phyloP scores from a whole-genome alignment of 2,113 vertebrate species.

The Aldabrachelys gigantea region DNA sequence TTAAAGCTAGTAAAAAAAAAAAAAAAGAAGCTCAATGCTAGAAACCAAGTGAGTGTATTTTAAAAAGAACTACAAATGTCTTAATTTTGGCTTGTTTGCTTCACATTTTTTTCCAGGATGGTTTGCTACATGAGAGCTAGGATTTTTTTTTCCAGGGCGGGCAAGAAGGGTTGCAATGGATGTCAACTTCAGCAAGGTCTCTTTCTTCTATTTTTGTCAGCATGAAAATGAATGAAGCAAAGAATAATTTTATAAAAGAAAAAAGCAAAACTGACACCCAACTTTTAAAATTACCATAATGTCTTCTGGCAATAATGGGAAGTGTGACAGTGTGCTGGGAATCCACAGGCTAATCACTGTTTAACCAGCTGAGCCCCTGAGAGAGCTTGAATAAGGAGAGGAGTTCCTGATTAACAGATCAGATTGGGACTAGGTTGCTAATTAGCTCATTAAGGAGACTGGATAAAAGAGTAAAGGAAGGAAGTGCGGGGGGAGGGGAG shows the following conservation, averaged over 20 bases:
- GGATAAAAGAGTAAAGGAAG: not conserved
- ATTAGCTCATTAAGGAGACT: not conserved
- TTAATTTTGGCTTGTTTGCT: not conserved
- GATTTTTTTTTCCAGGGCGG: not conserved
- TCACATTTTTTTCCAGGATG: not conserved
- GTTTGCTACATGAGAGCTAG: not conserved
- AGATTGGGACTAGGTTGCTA: not conserved
- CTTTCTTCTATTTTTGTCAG: not conserved
- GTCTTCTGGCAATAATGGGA: not conserved
- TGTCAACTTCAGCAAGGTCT: not conserved
- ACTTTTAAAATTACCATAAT: not conserved
- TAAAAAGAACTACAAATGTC: rapidly evolving
- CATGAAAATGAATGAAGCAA: not conserved
- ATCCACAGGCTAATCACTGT: not conserved
- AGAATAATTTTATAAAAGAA: not conserved
- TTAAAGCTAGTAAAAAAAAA: not conserved
- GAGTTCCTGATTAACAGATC: not conserved
- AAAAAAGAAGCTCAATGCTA: not conserved
- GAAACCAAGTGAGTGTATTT: not conserved
- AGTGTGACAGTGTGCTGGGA: not conserved
- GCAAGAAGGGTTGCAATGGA: not conserved
- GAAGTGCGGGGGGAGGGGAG: not conserved
- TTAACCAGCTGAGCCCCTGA: not conserved
- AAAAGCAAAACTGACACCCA: not conserved
- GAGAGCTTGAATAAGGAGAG: not conserved